These are phyloP conservation scores for Melanostoma scalare DNA, from an alignment of 2,888 invertebrate species.

Conservation along the genomic window DNA sequence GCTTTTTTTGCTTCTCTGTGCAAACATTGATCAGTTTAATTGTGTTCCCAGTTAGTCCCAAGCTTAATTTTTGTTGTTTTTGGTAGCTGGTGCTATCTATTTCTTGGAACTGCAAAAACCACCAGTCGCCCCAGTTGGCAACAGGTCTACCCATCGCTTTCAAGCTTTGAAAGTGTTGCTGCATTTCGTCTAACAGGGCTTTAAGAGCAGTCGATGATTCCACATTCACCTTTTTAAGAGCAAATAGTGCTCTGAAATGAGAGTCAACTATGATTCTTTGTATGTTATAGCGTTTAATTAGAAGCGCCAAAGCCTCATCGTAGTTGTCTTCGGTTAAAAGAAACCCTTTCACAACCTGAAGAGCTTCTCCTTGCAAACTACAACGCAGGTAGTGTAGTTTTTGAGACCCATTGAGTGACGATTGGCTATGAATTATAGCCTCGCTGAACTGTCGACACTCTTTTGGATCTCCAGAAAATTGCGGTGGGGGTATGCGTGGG, in stretches of 20 bases:
- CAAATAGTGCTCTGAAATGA: conserved; percentile 23
- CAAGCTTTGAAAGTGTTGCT: conserved; percentile 20
- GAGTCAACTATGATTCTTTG: neutral
- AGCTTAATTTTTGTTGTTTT: no score
- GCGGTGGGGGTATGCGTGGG: conserved; percentile 15
- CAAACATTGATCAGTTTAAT: no score
- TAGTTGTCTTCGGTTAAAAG: neutral
- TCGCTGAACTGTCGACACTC: conserved; percentile 23
- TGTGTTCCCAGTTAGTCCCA: no score
- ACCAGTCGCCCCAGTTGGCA: no score
- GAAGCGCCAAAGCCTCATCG: conserved; percentile 7
- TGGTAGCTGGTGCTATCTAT: no score
- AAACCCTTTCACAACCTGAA: conserved; percentile 34
- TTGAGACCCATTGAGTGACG: conserved; percentile 19
- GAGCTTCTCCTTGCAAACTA: conserved; percentile 25
- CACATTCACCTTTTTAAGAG: conserved; percentile 5
- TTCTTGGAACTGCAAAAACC: no score
- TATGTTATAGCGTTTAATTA: conserved; percentile 25
- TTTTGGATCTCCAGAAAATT: neutral
- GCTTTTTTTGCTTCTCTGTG: no score
- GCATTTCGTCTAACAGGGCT: conserved; percentile 5
- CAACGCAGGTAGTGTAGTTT: conserved; percentile 47
- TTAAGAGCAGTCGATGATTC: conserved; percentile 32
- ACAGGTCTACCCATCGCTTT: conserved; percentile 4
- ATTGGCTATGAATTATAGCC: conserved; percentile 5